A percentile compares a stretch with the other conserved stretches of the same genome.
Conservation (phyloP, 30 jellyfish, hydroid and myxozoan species). For the Phacellophora camtschatica region DNA sequence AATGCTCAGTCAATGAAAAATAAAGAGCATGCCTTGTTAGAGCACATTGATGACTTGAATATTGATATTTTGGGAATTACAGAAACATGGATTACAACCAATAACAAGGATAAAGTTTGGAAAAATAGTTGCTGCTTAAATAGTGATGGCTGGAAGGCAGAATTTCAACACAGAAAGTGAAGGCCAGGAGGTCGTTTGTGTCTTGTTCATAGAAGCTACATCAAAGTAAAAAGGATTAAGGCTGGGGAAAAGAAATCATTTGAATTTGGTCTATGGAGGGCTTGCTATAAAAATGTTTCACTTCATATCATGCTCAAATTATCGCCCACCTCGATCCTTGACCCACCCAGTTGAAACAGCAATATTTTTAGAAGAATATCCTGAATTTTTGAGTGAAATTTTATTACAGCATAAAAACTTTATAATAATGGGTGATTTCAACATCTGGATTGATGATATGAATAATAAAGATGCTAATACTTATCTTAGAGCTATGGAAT, state of each 20-base stretch:
- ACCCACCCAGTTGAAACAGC: slow-evolving; percentile 2
- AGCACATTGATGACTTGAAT: background rate
- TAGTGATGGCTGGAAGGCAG: background rate
- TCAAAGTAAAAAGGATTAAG: background rate
- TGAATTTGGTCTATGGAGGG: slow-evolving; percentile 11
- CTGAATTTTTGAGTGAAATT: slow-evolving; percentile 5
- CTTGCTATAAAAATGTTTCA: background rate
- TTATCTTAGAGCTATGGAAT: slow-evolving; percentile 8
- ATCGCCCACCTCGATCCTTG: slow-evolving; percentile 9
- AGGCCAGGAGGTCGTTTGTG: background rate
- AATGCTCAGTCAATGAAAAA: slow-evolving; percentile 9
- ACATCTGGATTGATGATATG: background rate
- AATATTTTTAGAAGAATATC: background rate
- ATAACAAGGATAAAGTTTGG: background rate
- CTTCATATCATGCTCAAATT: background rate
- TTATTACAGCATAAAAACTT: background rate
- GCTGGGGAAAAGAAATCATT: background rate
- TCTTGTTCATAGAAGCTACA: background rate
- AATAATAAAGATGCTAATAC: background rate
- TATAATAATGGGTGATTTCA: background rate
- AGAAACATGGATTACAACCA: background rate
- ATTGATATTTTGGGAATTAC: background rate
- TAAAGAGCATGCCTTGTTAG: slow-evolving; percentile 1
- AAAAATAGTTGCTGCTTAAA: background rate
- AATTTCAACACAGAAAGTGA: slow-evolving; percentile 7